Evolutionary conservation across 1,140 invertebrate species (phyloP), one percentile per base, ranked within the genome.

Genomic region (Orussus abietinus): DNA sequence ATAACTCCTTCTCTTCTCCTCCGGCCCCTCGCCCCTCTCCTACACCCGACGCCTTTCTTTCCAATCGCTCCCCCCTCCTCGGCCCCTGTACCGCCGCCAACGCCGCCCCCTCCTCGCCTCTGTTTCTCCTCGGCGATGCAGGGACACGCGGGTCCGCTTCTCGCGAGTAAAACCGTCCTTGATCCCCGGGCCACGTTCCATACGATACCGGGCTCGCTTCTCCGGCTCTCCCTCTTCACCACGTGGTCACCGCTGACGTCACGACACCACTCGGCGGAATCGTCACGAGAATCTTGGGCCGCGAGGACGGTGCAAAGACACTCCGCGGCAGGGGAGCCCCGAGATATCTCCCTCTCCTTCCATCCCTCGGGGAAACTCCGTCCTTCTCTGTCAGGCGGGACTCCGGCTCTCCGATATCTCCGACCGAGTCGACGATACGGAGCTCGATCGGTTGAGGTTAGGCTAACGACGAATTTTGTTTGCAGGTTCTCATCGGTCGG

Each of bases 161-260:
- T 49, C 51, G 58, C 64, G 63, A 69, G 64, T 67, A 66, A 65
- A 67, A 67, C 62, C 64, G 64, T 69, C 66, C 66, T 67, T 69
- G 66, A 69, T 69, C 66, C 64, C 58, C 49, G 59, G 64, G 62
- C 61, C 66, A 67, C 64, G 62, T 59, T 67, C 54, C 54, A 59
- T 50, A 55, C 53, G 59, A 52, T 55, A 59, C 54, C 50, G 57
- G 57, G 57, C 46, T 51, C 45, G 22, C 38, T 18, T 44, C 34
- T 28, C 19, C 26, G 15, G 17, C 30, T 57, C 51, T 57, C 51
- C 46, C 49, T 62, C 60, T 62, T 59, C 49, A 62, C 53, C 64
- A 68, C 64, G 62, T 68, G 65, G 62, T 65, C 56, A 54, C 52
- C 45, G 46, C 54, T 65, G 57, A 68, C 64, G 65, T 68, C 65